These are phyloP conservation scores for Ditula angustiorana DNA, from an alignment of 2,888 invertebrate genomes.

Conservation along the genomic window DNA sequence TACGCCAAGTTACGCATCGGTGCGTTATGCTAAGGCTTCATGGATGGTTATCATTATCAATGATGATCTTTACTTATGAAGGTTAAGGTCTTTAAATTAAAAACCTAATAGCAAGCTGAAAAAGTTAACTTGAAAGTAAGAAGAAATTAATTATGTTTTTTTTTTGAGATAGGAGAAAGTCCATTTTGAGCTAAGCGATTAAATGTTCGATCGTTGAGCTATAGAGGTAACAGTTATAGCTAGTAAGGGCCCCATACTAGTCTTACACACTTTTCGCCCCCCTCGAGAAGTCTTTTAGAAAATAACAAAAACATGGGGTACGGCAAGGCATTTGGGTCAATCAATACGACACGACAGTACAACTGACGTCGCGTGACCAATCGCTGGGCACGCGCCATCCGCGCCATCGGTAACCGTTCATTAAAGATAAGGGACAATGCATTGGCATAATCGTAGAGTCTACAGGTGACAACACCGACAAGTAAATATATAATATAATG, in stretches of 20 bases:
- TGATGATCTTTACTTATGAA: background rate
- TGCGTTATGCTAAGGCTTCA: background rate
- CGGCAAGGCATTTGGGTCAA: conserved; percentile 70
- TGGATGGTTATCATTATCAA: background rate
- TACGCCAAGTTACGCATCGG: conserved; percentile 16
- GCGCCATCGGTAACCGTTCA: conserved; percentile 47
- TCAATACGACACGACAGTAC: conserved; percentile 65
- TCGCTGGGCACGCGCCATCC: conserved; percentile 57
- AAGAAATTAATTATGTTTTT: too few species aligned
- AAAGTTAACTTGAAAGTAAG: too few species aligned
- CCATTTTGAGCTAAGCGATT: too few species aligned
- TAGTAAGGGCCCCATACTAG: background rate
- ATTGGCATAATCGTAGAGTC: background rate
- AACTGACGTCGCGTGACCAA: conserved; percentile 51
- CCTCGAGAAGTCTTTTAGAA: conserved; percentile 18
- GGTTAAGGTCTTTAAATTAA: background rate
- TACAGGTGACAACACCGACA: conserved; percentile 7
- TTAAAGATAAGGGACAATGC: conserved; percentile 34
- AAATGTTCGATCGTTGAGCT: too few species aligned
- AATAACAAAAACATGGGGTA: conserved; percentile 46
- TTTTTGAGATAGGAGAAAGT: too few species aligned
- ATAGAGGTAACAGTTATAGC: too few species aligned
- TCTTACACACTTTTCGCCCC: background rate
- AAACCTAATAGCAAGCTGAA: background rate
- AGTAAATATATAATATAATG: background rate